phyloP scores from a whole-genome alignment of 2,888 invertebrate genomes.

The Scaptomyza flava region DNA sequence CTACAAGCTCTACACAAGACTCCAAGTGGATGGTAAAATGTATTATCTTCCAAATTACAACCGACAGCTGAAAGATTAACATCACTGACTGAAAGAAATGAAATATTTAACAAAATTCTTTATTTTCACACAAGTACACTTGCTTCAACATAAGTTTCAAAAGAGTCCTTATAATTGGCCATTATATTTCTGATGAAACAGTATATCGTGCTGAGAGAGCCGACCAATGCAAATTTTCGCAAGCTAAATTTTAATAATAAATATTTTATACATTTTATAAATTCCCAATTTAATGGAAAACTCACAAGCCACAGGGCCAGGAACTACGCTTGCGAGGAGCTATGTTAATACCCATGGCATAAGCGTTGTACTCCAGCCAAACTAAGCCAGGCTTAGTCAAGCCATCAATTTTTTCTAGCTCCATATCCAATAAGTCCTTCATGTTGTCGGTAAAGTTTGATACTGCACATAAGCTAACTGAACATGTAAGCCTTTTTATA shows the following conservation, averaged over 20 bases:
- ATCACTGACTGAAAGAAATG: slow-evolving; percentile 50
- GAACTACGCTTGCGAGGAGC: slow-evolving; percentile 66
- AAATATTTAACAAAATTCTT: background rate
- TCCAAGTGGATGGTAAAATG: slow-evolving; percentile 43
- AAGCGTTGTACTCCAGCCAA: slow-evolving; percentile 68
- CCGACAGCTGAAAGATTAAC: slow-evolving; percentile 58
- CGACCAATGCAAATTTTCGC: slow-evolving; percentile 23
- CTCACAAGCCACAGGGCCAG: slow-evolving; percentile 55
- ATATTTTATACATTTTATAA: background rate
- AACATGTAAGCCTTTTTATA: slow-evolving; percentile 45
- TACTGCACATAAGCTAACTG: slow-evolving; percentile 34
- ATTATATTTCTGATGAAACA: slow-evolving; percentile 59
- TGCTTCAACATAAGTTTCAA: slow-evolving; percentile 72
- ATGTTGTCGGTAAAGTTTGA: slow-evolving; percentile 30
- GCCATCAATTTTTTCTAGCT: slow-evolving; percentile 55
- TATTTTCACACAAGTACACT: background rate
- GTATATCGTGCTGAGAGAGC: slow-evolving; percentile 56
- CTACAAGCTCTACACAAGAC: slow-evolving; percentile 37
- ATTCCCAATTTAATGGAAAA: background rate
- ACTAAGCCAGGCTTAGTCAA: slow-evolving; percentile 51
- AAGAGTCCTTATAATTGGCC: slow-evolving; percentile 57
- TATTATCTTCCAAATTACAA: slow-evolving; percentile 65
- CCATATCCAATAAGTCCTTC: slow-evolving; percentile 54
- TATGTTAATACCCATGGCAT: slow-evolving; percentile 59
- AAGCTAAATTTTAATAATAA: slow-evolving; percentile 32